These are phyloP conservation scores for Oryzias woworae DNA, from an alignment of 2,113 vertebrate genomes.

Conservation along the genomic window DNA sequence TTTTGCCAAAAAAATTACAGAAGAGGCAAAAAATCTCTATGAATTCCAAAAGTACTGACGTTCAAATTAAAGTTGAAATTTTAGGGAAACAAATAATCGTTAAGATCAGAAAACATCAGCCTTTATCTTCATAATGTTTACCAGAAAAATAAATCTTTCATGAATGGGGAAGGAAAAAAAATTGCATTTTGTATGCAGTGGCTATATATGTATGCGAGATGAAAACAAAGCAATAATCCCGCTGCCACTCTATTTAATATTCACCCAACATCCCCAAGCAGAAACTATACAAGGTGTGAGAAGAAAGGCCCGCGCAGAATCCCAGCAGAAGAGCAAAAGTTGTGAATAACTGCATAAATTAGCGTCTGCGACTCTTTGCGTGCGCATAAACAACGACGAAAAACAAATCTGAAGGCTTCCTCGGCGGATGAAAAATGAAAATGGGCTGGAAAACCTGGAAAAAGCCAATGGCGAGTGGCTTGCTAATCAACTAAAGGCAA, in stretches of 20 bases:
- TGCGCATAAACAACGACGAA: constrained; percentile 55
- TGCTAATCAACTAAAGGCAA: constrained; percentile 80
- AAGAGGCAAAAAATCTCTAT: constrained; percentile 17
- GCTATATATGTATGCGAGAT: constrained; percentile 27
- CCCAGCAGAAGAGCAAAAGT: constrained; percentile 50
- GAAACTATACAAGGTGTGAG: constrained; percentile 61
- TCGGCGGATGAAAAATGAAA: constrained; percentile 49
- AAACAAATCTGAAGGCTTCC: constrained; percentile 14
- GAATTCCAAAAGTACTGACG: constrained; percentile 38
- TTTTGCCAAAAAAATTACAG: constrained; percentile 9
- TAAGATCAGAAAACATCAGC: constrained; percentile 25
- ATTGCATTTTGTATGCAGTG: constrained; percentile 29
- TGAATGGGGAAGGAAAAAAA: constrained; percentile 31
- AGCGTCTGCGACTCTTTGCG: constrained; percentile 12
- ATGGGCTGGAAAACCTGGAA: constrained; percentile 57
- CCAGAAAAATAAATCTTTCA: constrained; percentile 56
- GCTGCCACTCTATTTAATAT: constrained; percentile 55
- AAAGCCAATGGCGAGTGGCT: constrained; percentile 76
- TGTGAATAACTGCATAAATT: constrained; percentile 58
- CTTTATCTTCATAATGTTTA: constrained; percentile 41
- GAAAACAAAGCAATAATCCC: constrained; percentile 64
- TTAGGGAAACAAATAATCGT: constrained; percentile 31
- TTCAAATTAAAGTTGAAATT: constrained; percentile 49
- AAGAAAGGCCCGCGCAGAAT: constrained; percentile 28
- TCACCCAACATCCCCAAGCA: constrained; percentile 56